These are phyloP conservation scores for Spodoptera frugiperda DNA, from an alignment of 1,140 invertebrate genomes.

Conservation along the genomic window DNA sequence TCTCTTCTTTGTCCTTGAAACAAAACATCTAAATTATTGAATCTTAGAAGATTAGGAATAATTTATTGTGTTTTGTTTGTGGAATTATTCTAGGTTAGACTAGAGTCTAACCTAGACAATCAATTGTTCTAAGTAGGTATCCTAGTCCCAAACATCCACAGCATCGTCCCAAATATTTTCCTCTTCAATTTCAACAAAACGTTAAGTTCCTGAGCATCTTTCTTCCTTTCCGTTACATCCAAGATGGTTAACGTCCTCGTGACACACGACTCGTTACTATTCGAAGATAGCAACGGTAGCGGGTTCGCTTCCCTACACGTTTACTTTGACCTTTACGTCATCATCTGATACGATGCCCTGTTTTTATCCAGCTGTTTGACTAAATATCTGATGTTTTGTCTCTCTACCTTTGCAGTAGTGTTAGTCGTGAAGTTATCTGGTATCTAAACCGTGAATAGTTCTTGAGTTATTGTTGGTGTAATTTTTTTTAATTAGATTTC, in stretches of 20 bases:
- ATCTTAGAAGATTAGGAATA: too few species aligned
- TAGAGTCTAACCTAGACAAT: too few species aligned
- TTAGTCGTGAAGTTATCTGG: not conserved
- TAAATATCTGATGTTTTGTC: constrained; percentile 5
- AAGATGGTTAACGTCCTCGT: constrained; percentile 44
- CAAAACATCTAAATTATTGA: too few species aligned
- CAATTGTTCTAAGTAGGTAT: not conserved
- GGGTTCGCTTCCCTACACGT: constrained; percentile 42
- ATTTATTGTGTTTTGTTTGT: too few species aligned
- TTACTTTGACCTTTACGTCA: constrained; percentile 39
- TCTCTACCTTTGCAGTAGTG: not conserved
- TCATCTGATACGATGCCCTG: constrained; percentile 30
- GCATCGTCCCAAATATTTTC: constrained; percentile 1
- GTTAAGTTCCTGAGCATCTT: constrained; percentile 8
- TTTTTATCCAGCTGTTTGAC: constrained; percentile 31
- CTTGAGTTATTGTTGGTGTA: not conserved
- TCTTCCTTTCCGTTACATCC: constrained; percentile 27
- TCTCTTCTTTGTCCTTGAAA: too few species aligned
- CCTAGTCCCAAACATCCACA: not conserved
- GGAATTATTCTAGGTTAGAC: too few species aligned
- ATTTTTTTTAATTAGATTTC: not conserved
- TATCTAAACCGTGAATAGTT: too few species aligned
- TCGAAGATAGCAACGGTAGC: constrained; percentile 40
- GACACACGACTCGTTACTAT: constrained; percentile 45
- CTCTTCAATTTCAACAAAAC: constrained; percentile 5